Evolutionary conservation across 2,888 invertebrate genomes (phyloP).

Genomic region (Lamellibrachia columna): DNA sequence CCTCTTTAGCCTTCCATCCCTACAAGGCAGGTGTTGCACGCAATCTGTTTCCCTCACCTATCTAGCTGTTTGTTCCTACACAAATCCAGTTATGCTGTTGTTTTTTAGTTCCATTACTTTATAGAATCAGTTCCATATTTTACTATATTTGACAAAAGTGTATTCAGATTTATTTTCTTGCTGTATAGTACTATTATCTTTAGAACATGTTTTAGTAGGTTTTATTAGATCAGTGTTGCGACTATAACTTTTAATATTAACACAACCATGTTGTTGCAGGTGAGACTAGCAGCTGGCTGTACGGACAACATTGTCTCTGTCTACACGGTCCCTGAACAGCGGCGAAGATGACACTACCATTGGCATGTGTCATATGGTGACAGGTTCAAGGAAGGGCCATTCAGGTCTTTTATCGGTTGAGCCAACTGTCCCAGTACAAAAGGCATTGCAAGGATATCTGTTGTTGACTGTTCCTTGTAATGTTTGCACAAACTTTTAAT

Average conservation of each 20-base stretch:
- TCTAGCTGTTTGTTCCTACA: too few relatives aligned
- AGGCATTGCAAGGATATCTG: neutral
- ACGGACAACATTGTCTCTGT: constrained; percentile 86
- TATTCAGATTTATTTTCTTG: too few relatives aligned
- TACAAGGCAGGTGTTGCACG: constrained; percentile 70
- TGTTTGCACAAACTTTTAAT: neutral
- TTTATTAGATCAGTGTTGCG: neutral
- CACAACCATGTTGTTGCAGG: constrained; percentile 50
- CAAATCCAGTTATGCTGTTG: too few relatives aligned
- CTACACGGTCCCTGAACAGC: constrained; percentile 69
- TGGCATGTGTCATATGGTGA: neutral
- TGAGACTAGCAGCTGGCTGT: constrained; percentile 82
- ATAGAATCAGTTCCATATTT: too few relatives aligned
- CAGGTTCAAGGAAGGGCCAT: neutral
- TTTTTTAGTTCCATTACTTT: too few relatives aligned
- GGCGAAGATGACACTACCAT: constrained; percentile 32
- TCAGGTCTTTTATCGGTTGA: neutral
- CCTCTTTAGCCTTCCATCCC: constrained; percentile 89
- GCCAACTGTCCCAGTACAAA: neutral
- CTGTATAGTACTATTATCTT: too few relatives aligned
- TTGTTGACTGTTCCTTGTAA: neutral
- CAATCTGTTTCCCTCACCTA: neutral
- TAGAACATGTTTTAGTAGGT: too few relatives aligned
- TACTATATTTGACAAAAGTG: too few relatives aligned
- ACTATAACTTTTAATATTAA: neutral